Evolutionary conservation across 2,113 vertebrate species (phyloP), one percentile per base, ranked within the genome.

Genomic region (Lophotis ruficrista): DNA sequence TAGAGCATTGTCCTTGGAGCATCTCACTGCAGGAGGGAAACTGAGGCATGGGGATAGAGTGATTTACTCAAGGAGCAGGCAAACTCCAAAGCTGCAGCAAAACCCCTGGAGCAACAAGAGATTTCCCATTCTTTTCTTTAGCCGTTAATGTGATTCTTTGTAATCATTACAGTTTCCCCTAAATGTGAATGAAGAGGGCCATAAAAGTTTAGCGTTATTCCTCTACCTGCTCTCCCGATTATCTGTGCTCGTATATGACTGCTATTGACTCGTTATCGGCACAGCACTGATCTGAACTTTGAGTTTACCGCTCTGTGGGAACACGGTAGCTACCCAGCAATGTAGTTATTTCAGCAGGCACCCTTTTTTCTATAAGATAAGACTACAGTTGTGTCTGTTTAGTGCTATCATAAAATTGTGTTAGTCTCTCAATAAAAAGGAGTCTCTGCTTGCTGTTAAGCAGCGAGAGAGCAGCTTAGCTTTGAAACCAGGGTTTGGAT

Each of bases 211-310:
- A 94, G 33, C 4, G 0, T 69, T 93, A 84, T 90, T 75, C 86
- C 43, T 50, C 80, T 89, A 61, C 69, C 45, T 87, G 57, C 35
- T 81, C 69, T 84, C 38, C 57, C 56, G 86, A 90, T 87, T 86
- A 75, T 81, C 56, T 75, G 7, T 76, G 23, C 53, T 92, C 37
- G 3, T 90, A 35, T 91, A 76, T 48, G 51, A 54, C 75, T n/a
- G 15, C 88, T 94, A 27, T 92, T 2, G 3, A 62, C 61, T 89
- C 62, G 41, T 95, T 91, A 92, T 89, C 7, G 1, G 48, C 53
- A 17, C 53, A 80, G 38, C 72, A 60, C n/a, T 92, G 65, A 48
- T 94, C 72, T 96, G 92, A 94, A 96, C 92, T 96, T 96, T 92
- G 94, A 87, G 77, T 93, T 96, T 93, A 94, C 56, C 89, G 72